Base-by-base conservation (phyloP, 2,797 vertebrate genomes). In the Chaetophractus vellerosus region DNA sequence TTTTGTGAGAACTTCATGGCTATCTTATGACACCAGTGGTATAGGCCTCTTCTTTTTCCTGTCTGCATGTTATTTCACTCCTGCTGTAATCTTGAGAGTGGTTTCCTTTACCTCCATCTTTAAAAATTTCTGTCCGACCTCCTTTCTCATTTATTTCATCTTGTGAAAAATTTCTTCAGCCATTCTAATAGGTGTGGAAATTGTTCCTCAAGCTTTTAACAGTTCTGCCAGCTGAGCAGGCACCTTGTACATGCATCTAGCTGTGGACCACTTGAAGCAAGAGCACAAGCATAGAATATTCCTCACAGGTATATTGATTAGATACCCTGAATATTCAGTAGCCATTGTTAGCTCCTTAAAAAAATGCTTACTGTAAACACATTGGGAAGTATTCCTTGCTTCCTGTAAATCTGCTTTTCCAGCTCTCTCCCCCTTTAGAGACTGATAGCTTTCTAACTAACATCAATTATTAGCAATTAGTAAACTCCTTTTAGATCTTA, bases 401-500 rank as follows among this genome's bases (percentile, higher is more conserved):
- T 8, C 52, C 82, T 87, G 0, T 80, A 72, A 71, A 59, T 64
- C n/a, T 86, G 28, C 10, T 76, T 91, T 95, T 93, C 21, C 63
- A 68, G 18, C 19, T 28, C 2, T 90, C 23, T 88, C 19, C 8
- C 2, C 21, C 50, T 93, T 61, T 50, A 41, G 5, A 48, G n/a
- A 19, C 26, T 64, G 48, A 82, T 55, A 36, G 48, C 86, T 78
- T 78, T 78, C 61, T 87, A 50, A 24, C 68, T 89, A 59, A n/a
- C 31, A 61, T 93, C 75, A 66, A 5, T 64, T 48, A 41, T 52
- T 80, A 87, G 41, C 33, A 45, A 45, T 23, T 93, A 38, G 38
- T 57, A 85, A 90, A 55, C 71, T 84, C 38, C 75, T 87, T 68
- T 68, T 68, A 71, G 74, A 74, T 74, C 41, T 96, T 88, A 80